Conservation (phyloP, 2,797 vertebrate genomes). For the Propithecus deckenii region DNA sequence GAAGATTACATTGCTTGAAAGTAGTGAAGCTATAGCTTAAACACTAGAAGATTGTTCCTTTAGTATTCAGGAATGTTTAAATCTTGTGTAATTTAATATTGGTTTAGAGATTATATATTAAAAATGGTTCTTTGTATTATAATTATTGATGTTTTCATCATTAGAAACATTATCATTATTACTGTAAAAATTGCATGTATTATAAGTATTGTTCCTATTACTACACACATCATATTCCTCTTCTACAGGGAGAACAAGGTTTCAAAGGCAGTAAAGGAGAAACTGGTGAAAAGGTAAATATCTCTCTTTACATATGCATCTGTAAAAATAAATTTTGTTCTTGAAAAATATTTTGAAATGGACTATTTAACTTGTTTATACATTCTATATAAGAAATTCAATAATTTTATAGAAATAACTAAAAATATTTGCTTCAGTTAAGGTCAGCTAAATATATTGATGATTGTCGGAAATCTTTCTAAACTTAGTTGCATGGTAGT, state of each 20-base stretch:
- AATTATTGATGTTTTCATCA: not conserved
- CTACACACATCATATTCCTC: not conserved
- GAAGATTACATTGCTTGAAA: not conserved
- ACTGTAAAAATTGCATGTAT: not conserved
- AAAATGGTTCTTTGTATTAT: not conserved
- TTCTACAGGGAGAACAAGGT: constrained; percentile 84
- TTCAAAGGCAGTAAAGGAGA: constrained; percentile 83
- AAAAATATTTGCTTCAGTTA: constrained; percentile 22
- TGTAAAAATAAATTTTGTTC: not conserved
- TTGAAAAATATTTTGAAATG: constrained; percentile 22
- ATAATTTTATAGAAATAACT: not conserved
- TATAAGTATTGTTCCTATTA: not conserved
- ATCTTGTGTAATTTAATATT: not conserved
- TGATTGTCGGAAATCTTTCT: constrained; percentile 27
- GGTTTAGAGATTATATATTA: not conserved
- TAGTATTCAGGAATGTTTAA: not conserved
- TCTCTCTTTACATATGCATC: not conserved
- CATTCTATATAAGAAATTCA: not conserved
- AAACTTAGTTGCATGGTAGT: not conserved
- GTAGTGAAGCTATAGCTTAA: not conserved
- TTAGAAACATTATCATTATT: not conserved
- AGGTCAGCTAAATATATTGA: not conserved
- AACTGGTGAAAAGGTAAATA: constrained; percentile 84
- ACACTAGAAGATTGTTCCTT: not conserved
- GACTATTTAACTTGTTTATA: not conserved